Evolutionary conservation across 23 tunicate species (phyloP), one percentile per base, ranked within the genome.

Genomic region (Ciona savignyi): DNA sequence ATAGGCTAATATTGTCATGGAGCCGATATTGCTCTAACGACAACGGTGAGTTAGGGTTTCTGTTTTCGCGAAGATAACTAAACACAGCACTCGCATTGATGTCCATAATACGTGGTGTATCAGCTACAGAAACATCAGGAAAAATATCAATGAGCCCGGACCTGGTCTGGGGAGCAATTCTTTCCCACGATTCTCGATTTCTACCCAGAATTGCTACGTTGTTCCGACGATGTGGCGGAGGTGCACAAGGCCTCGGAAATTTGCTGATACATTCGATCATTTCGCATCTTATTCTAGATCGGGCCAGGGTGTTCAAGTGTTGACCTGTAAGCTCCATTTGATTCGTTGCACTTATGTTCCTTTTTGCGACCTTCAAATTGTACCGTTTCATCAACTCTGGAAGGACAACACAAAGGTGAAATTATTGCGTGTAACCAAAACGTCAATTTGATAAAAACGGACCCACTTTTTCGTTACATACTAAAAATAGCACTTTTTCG

Each of bases 191-290:
- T 6, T 42, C 56, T 6, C 56, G 56, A 42, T 42, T 9, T 15
- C 56, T 9, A 42, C 56, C 15, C 11, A 6, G 56, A 6, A 15
- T 9, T 42, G 9, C 11, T 42, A 15, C 9, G 15, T 15, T 6
- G 11, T 6, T 21, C n/a, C 68, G 6, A 64, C 6, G 68, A 9
- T 64, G 22, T 24, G 6, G 68, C 28, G 68, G 68, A 4, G 68
- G 6, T 15, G 11, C 6, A 24, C 68, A 64, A 64, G 68, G 28
- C 6, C 68, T 24, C 22, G 28, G 68, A 23, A 64, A 64, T 9
- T 64, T 64, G 22, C 68, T 64, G 28, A 64, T 64, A 24, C 28
- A 24, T 64, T 64, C 68, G 28, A 64, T 64, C 68, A 64, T 25
- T 6, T 25, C 28, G n/a, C 68, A 64, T 11, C 68, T 15, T 4